Base-by-base conservation (phyloP, 64 coral and sea anemone genomes). In the Pachyseris speciosa region DNA sequence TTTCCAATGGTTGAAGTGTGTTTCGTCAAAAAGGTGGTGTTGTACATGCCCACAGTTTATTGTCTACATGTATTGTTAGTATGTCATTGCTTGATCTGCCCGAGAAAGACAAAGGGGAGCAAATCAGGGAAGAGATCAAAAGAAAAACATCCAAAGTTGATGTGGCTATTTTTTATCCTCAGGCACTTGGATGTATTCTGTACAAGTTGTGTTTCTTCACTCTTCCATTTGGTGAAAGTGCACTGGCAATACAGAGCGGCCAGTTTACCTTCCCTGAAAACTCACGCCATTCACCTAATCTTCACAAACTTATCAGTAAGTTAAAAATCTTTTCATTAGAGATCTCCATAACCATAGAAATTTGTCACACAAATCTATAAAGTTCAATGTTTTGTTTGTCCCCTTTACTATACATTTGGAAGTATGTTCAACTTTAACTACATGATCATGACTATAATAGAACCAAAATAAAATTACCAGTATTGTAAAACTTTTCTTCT, bases 141-240 rank as follows among this genome's bases (percentile, higher is more conserved):
- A 90, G 32, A 64, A 33, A 4, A 58, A 24, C 22, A 2, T 24
- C 16, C 22, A 8, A 49, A 28, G 36, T 69, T 41, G 10, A 24
- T 51, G 41, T 45, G 30, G 10, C 49, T 50, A 63, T 20, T 15
- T 16, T 74, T 74, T 59, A 37, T 44, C 70, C 79, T 50, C 29
- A 98, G 96, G 96, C 96, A 7, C 78, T 98, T 27, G 96, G 96
- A 0, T 98, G 96, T 93, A 72, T 98, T 36, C 69, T 98, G 1
- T 98, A 95, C 39, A 98, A 98, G 80, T 64, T 98, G 19, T 98
- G 96, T 74, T 98, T 98, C 32, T 98, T 98, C 45, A 95, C 78
- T 30, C 70, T 93, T 12, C 96, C 96, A 13, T 98, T 98, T 90
- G 96, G 94, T 22, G 96, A 98, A 75, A 98, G 96, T 71, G 83